Evolutionary conservation across 2,888 invertebrate species (phyloP).

Genomic region (Ectobius pallidus): DNA sequence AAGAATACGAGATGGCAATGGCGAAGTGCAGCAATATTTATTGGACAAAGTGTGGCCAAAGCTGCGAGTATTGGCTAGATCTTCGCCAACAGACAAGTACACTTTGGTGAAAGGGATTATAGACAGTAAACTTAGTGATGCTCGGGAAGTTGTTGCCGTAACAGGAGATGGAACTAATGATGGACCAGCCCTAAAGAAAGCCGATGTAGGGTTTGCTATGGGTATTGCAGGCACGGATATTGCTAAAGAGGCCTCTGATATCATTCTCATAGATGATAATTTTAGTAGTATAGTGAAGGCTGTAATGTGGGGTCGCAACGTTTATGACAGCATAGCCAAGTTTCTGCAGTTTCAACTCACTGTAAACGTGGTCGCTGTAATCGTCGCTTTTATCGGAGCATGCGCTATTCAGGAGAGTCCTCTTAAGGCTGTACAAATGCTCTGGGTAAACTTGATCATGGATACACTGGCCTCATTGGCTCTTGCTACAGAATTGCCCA

Average conservation of each 20-base stretch:
- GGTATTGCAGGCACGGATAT: constrained; percentile 99
- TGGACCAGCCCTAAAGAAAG: constrained; percentile 96
- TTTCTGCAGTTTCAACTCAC: constrained; percentile 99
- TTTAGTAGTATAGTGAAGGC: constrained; percentile 99
- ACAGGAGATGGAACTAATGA: constrained; percentile 99
- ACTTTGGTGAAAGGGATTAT: constrained; percentile 98
- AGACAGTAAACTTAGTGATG: constrained; percentile 87
- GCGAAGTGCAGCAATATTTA: constrained; percentile 91
- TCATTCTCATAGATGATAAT: constrained; percentile 98
- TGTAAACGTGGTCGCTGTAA: constrained; percentile 98
- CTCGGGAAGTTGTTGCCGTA: constrained; percentile 96
- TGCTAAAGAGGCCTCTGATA: constrained; percentile 99
- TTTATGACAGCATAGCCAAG: constrained; percentile 99
- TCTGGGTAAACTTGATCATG: constrained; percentile 99
- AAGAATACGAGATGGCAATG: constrained; percentile 85
- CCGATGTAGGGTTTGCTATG: constrained; percentile 99
- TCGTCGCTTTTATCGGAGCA: constrained; percentile 98
- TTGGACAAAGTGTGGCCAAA: constrained; percentile 98
- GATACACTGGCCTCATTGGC: constrained; percentile 97
- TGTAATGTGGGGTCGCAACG: constrained; percentile 99
- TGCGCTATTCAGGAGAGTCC: constrained; percentile 98
- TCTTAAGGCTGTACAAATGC: constrained; percentile 98
- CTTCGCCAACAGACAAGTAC: constrained; percentile 98
- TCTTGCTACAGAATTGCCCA: constrained; percentile 95
- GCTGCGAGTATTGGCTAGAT: constrained; percentile 92